Conservation (phyloP, 2,113 vertebrate species). For the Epinephelus fuscoguttatus region DNA sequence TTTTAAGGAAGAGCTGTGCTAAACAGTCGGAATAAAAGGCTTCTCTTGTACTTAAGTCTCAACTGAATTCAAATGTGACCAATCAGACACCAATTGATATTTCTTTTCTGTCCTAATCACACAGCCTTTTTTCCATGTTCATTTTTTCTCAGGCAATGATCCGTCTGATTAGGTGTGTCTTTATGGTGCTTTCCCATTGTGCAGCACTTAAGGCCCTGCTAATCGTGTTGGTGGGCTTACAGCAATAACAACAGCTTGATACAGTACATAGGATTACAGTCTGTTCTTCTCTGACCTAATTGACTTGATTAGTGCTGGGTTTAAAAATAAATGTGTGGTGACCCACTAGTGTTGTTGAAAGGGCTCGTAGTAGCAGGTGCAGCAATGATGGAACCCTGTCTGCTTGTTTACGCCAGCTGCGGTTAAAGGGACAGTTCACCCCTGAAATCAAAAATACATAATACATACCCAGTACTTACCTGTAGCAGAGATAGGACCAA, state of each 20-base stretch:
- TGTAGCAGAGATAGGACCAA: no score
- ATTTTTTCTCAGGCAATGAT: conserved; percentile 22
- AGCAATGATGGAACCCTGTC: conserved; percentile 16
- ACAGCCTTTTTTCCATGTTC: conserved; percentile 36
- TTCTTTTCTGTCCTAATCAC: neutral
- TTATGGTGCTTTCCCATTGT: conserved; percentile 40
- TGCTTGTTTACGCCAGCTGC: neutral
- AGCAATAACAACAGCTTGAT: conserved; percentile 52
- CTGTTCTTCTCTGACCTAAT: conserved; percentile 79
- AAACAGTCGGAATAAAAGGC: neutral
- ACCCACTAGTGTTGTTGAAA: conserved; percentile 79
- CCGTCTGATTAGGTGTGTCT: conserved; percentile 41
- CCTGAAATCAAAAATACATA: no score
- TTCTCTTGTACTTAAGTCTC: neutral
- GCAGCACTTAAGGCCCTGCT: conserved; percentile 34
- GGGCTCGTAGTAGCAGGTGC: conserved; percentile 36
- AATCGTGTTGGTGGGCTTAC: conserved; percentile 62
- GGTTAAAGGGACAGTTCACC: no score
- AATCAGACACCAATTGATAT: neutral
- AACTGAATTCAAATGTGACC: conserved; percentile 7
- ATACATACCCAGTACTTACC: no score
- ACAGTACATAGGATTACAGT: conserved; percentile 69
- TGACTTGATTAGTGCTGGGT: conserved; percentile 79
- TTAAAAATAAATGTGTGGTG: conserved; percentile 82
- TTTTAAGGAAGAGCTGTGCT: neutral